These are phyloP conservation scores for Hirundichthys speculiger DNA, from an alignment of 2,113 vertebrate genomes.

Conservation along the genomic window DNA sequence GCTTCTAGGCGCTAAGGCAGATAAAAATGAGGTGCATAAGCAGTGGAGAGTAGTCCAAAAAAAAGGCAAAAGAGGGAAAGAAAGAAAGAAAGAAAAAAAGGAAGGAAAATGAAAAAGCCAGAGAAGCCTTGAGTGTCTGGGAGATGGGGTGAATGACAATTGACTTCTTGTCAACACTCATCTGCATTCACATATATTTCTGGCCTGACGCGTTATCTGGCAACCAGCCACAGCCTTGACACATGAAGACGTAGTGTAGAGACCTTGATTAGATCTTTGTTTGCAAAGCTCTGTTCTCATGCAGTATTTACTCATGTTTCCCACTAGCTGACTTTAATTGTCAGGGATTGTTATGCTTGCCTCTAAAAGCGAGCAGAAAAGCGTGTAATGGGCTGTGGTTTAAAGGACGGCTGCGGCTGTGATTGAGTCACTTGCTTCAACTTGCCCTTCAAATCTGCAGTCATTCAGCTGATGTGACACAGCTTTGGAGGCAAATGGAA, in stretches of 20 bases:
- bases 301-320: constrained; percentile 70
- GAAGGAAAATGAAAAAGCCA: constrained; percentile 31
- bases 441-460: constrained; percentile 61
- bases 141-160: constrained; percentile 73
- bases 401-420: constrained; percentile 63
- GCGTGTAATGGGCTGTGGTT: constrained; percentile 58
- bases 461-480: constrained; percentile 46
- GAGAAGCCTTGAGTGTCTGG: constrained; percentile 52
- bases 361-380: constrained; percentile 42
- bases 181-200: constrained; percentile 68
- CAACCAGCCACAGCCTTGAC: constrained; percentile 63
- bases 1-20: constrained; percentile 32
- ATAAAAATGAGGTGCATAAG: constrained; percentile 48
- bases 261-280: constrained; percentile 27
- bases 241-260: constrained; percentile 61
- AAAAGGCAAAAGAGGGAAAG: constrained; percentile 55
- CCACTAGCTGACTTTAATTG: constrained; percentile 78
- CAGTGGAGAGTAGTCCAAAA: no score
- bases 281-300: constrained; percentile 60
- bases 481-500: constrained; percentile 44
- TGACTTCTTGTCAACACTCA: constrained; percentile 75
- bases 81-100: constrained; percentile 30
- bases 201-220: constrained; percentile 58
- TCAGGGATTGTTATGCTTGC: constrained; percentile 63
- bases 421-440: constrained; percentile 47